Conservation (phyloP, 2,888 invertebrate genomes). For the Polymixis flavicincta region DNA sequence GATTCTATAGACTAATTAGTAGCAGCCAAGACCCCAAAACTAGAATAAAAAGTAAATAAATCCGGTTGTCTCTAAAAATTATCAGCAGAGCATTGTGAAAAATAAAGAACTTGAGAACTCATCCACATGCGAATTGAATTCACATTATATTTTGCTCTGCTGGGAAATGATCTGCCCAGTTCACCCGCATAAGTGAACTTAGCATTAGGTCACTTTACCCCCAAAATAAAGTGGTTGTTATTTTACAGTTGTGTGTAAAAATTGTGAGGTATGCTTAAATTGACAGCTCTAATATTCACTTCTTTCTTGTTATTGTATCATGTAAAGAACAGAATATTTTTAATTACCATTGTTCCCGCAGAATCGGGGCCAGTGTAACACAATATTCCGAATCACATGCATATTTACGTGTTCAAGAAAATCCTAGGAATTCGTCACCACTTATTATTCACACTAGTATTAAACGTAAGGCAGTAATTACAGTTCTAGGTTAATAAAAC, state of each 20-base stretch:
- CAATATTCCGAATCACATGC: conserved; percentile 37
- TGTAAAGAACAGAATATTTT: background rate
- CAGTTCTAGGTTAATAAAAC: conserved; percentile 37
- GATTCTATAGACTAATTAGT: no score
- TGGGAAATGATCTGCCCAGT: no score
- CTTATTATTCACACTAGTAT: conserved; percentile 50
- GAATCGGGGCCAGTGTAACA: conserved; percentile 41
- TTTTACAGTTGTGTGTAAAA: background rate
- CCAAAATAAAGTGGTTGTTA: background rate
- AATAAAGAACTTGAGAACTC: no score
- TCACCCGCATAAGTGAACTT: no score
- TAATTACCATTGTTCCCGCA: conserved; percentile 7
- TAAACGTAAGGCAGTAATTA: conserved; percentile 50
- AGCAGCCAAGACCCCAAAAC: no score
- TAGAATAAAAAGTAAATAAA: no score
- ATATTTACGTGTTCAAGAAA: conserved; percentile 46
- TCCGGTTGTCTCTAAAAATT: no score
- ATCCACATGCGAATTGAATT: no score
- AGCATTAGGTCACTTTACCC: no score
- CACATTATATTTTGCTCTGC: no score
- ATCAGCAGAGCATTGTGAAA: no score
- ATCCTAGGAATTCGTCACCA: conserved; percentile 45
- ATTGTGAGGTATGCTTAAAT: background rate
- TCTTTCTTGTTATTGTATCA: background rate
- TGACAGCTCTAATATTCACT: background rate